Evolutionary conservation across 2,113 vertebrate species (phyloP), one percentile per base, ranked within the genome.

Genomic region (Sylvia atricapilla): DNA sequence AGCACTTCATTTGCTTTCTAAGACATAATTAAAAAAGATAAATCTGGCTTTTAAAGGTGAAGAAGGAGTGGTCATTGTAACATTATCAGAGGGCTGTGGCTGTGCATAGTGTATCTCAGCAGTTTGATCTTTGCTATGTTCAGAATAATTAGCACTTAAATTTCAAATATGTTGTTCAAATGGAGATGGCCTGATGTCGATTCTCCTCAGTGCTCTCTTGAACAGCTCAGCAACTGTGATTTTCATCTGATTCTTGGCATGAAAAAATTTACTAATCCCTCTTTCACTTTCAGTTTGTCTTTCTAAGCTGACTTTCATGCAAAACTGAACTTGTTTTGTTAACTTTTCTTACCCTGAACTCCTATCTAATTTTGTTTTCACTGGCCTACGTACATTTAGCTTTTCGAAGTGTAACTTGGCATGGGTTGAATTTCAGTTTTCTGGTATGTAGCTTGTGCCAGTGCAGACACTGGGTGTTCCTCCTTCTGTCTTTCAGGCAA

Each of bases 401-500:
- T 96, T 88, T 96, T 72, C 39, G 43, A 75, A 96, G 58, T 89
- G 60, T 88, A 92, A 86, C 85, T 97, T 96, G 96, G 96, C 90
- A 95, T 93, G 41, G 33, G 31, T 86, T 90, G 92, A 70, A 75
- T 95, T 95, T 96, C 93, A 96, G 92, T 93, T 96, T 96, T 94
- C 87, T 93, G 85, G 49, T 95, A 72, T 63, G 55, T 49, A 90
- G 76, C 66, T 94, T 95, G 87, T 96, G 95, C 92, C 94, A 97
- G 93, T 93, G 91, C 79, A 96, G 96, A 96, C 93, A 86, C 67
- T 95, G 94, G 85, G 93, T 97, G 94, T 96, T 96, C 68, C 82
- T 95, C 96, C 96, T 96, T 95, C 93, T 97, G 96, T 82, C 82
- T 96, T 95, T 92, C 86, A 93, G 96, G 96, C 96, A 93, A 80